These are phyloP conservation scores for Benthosema pterotum DNA, from an alignment of 2,797 vertebrate genomes.

Conservation along the genomic window DNA sequence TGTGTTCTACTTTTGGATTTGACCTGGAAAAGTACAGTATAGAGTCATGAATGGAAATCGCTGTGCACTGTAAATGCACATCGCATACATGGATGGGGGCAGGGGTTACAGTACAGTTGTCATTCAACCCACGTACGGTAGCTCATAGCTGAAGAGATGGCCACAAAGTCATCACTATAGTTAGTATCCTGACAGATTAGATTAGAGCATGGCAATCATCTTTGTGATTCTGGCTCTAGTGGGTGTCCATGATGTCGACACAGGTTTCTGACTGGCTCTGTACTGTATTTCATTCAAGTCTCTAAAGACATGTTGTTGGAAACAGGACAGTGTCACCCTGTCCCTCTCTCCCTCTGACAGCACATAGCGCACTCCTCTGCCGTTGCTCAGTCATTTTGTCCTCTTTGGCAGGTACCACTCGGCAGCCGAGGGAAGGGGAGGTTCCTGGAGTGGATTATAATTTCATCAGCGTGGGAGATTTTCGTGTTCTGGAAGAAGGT, in stretches of 20 bases:
- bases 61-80: not conserved
- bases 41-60: not conserved
- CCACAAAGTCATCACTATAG: conserved; percentile 2
- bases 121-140: conserved; percentile 14
- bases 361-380: conserved; percentile 17
- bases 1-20: not conserved
- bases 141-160: conserved; percentile 4
- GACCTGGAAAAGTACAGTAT: conserved; percentile 1
- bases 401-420: conserved; percentile 89
- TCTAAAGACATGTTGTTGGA: conserved; percentile 40
- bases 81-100: not conserved
- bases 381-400: conserved; percentile 34
- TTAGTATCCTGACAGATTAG: conserved; percentile 48
- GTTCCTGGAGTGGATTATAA: conserved; percentile 99
- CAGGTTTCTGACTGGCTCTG: conserved; percentile 41
- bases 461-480: conserved; percentile 96
- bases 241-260: conserved; percentile 65
- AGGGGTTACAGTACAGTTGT: not conserved
- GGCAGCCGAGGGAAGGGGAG: conserved; percentile 95
- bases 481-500: conserved; percentile 94
- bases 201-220: conserved; percentile 55
- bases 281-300: conserved; percentile 44
- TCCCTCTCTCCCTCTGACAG: not conserved
- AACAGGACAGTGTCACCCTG: conserved; percentile 15
- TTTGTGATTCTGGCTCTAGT: conserved; percentile 44